These are phyloP conservation scores for Hexactinellida sp. DNA, from an alignment of 37 sponge, comb jelly and placozoan genomes.

Conservation along the genomic window DNA sequence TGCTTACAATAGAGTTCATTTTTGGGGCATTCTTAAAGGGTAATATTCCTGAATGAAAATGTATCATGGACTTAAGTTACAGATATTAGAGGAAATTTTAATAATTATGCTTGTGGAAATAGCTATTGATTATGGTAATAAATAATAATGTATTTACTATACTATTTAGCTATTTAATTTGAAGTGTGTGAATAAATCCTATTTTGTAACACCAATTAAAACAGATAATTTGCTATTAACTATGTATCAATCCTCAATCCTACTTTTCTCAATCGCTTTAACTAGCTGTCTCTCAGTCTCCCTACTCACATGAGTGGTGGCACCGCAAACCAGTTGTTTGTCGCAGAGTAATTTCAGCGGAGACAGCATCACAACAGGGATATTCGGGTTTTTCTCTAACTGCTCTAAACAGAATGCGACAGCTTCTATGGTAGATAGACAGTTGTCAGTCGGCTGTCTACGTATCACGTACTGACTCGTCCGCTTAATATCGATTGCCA, in stretches of 20 bases:
- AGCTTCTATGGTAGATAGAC: conserved; percentile 78
- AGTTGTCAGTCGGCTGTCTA: conserved; percentile 62
- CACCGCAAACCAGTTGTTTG: conserved; percentile 67
- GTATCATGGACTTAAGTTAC: too few species aligned
- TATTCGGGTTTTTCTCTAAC: conserved; percentile 39
- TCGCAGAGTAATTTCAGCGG: conserved; percentile 63
- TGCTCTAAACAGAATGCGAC: conserved; percentile 58
- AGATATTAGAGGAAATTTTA: too few species aligned
- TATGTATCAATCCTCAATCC: neutral
- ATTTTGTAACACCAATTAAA: too few species aligned
- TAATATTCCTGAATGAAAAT: too few species aligned
- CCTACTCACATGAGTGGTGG: conserved; percentile 57
- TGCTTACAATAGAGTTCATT: too few species aligned
- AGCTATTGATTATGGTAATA: too few species aligned
- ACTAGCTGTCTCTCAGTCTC: conserved; percentile 22
- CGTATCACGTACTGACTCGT: conserved; percentile 77
- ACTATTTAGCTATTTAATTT: too few species aligned
- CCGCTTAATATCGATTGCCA: conserved; percentile 18
- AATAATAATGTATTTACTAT: too few species aligned
- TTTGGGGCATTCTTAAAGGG: too few species aligned
- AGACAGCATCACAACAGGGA: conserved; percentile 34
- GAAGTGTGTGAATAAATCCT: too few species aligned
- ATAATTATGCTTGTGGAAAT: too few species aligned
- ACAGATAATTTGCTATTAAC: too few species aligned
- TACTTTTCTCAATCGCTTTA: neutral